These are phyloP conservation scores for Tineola bisselliella DNA, from an alignment of 2,888 invertebrate species.

Conservation along the genomic window DNA sequence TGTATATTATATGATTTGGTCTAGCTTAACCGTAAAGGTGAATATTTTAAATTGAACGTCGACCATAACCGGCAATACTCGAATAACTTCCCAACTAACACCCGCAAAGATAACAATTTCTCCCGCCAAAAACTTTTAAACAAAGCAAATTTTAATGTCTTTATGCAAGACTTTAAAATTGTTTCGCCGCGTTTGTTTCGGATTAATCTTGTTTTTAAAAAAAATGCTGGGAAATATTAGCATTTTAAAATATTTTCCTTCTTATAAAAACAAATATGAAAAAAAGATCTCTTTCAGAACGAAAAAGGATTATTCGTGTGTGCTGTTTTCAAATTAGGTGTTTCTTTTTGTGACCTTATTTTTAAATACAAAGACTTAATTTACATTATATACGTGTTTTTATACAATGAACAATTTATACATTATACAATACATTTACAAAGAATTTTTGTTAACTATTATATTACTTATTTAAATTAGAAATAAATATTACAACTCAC, in stretches of 20 bases:
- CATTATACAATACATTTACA: too few relatives aligned
- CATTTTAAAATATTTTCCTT: slow-evolving; percentile 3
- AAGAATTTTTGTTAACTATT: too few relatives aligned
- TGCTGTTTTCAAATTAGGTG: background rate
- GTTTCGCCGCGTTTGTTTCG: slow-evolving; percentile 4
- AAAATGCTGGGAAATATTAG: background rate
- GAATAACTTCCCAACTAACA: slow-evolving; percentile 9
- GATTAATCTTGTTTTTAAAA: slow-evolving; percentile 10
- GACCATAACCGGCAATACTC: background rate
- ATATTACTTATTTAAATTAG: too few relatives aligned
- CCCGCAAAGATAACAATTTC: slow-evolving; percentile 12
- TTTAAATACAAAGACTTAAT: background rate
- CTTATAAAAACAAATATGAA: background rate
- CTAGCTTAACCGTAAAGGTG: too few relatives aligned
- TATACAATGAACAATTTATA: too few relatives aligned
- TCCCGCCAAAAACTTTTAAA: slow-evolving; percentile 7
- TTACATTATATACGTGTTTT: background rate
- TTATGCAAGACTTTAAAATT: slow-evolving; percentile 11
- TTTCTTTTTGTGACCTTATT: background rate
- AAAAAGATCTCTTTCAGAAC: background rate
- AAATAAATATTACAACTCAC: too few relatives aligned
- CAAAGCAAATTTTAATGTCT: slow-evolving; percentile 13
- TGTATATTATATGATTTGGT: too few relatives aligned
- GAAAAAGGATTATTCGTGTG: background rate
- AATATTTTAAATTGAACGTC: too few relatives aligned